A percentile compares a stretch with the other conserved stretches of the same genome.
These are phyloP conservation scores for Enteromius argenteus DNA, from an alignment of 2,797 vertebrate genomes.

Conservation along the genomic window DNA sequence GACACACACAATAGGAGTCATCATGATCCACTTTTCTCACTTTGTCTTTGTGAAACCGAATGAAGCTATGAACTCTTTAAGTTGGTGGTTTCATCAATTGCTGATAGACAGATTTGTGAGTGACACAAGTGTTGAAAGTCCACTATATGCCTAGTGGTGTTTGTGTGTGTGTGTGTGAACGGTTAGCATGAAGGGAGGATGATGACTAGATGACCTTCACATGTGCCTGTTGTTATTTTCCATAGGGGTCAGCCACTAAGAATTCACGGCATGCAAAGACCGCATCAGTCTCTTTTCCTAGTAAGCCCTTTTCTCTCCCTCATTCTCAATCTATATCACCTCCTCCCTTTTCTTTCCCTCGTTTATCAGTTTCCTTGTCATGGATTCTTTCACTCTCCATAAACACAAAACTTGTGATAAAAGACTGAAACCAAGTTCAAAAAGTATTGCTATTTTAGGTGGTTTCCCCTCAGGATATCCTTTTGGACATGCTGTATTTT, in stretches of 20 bases:
- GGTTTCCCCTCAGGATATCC: slow-evolving; percentile 76
- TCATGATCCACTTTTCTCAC: neutral
- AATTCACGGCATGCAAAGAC: slow-evolving; percentile 74
- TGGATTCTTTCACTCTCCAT: slow-evolving; percentile 14
- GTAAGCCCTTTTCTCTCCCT: slow-evolving; percentile 38
- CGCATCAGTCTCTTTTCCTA: neutral
- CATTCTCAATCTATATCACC: slow-evolving; percentile 1
- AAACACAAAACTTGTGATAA: slow-evolving; percentile 54
- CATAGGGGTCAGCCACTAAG: slow-evolving; percentile 79
- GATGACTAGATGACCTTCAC: slow-evolving; percentile 73
- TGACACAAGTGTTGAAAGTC: slow-evolving; percentile 2
- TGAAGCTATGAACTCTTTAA: neutral
- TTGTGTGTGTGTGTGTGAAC: neutral
- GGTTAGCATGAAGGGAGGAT: slow-evolving; percentile 24
- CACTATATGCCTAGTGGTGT: slow-evolving; percentile 7
- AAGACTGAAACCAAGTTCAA: slow-evolving; percentile 25
- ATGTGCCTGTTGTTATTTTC: slow-evolving; percentile 79
- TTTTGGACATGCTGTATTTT: slow-evolving; percentile 68
- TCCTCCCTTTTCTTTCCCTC: slow-evolving; percentile 4
- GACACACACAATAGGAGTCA: slow-evolving; percentile 40
- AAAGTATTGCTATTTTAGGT: slow-evolving; percentile 69
- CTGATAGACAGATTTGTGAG: slow-evolving; percentile 20
- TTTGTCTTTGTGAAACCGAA: neutral
- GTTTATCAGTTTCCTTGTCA: slow-evolving; percentile 21
- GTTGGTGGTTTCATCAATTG: neutral